Conservation (phyloP, 2,797 vertebrate species). For the Schizopygopsis pylzovi region DNA sequence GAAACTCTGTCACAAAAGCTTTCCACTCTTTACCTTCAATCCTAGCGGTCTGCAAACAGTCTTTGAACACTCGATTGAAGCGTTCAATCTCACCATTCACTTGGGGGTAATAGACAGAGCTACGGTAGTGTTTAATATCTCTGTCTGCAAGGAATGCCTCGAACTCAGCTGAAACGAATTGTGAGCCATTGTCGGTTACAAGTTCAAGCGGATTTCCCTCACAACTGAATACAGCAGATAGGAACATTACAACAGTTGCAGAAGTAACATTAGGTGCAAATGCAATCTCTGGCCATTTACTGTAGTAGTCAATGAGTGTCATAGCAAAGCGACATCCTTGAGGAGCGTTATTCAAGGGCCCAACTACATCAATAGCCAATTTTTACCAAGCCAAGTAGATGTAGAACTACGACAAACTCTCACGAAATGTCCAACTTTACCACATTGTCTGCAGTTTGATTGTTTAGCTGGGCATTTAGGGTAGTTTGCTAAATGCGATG, state of each 20-base stretch:
- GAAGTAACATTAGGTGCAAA: not conserved
- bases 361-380: not conserved
- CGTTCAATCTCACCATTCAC: too few species aligned
- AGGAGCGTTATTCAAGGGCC: not conserved
- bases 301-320: constrained; percentile 33
- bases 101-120: too few species aligned
- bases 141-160: too few species aligned
- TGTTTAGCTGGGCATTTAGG: too few species aligned
- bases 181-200: constrained; percentile 33
- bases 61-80: too few species aligned
- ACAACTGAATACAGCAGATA: constrained; percentile 16
- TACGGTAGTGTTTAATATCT: too few species aligned
- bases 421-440: too few species aligned
- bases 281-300: not conserved
- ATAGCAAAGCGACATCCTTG: not conserved
- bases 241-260: not conserved
- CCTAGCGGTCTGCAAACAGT: not conserved
- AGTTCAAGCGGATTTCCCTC: constrained; percentile 8
- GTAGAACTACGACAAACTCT: too few species aligned
- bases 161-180: constrained; percentile 15
- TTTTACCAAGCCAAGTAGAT: not conserved
- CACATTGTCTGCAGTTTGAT: too few species aligned
- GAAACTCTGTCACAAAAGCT: constrained; percentile 9
- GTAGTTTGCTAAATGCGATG: too few species aligned
- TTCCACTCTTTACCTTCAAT: constrained; percentile 23